Evolutionary conservation across 2,113 vertebrate species (phyloP), one percentile per base, ranked within the genome.

Genomic region (Hiodon tergisus): DNA sequence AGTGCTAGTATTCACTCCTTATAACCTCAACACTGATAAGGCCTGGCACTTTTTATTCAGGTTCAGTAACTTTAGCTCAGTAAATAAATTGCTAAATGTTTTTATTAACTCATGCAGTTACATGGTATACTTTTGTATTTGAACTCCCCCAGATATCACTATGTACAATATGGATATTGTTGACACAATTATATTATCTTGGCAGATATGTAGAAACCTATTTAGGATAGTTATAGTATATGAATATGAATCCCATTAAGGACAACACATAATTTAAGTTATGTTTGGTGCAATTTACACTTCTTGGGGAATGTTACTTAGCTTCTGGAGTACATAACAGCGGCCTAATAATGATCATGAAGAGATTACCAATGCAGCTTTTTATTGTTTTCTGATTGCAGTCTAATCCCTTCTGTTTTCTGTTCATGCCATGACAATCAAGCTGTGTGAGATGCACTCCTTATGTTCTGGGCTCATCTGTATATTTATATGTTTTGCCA

Each of bases 401-500:
- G 51, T 70, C 13, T 66, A 62, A 62, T 54, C 6, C 66, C 13
- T 76, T 52, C 50, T 47, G 17, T 2, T 71, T 75, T 78, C 46
- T 58, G 81, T 78, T 79, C 68, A 76, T 66, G 60, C 82, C 77
- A 77, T 81, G 81, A 84, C 81, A 81, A 85, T 85, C 82, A 83
- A 71, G 67, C 65, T 77, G 73, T 76, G 54, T 51, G 74, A 70
- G 51, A 76, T 75, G 58, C 68, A 51, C 68, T 77, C 55, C n/a
- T 71, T 62, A 71, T 77, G 11, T 83, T 71, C 13, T 70, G 67
- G 52, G 48, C n/a, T 6, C 60, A 16, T 16, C n/a, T 58, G 11
- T 62, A 4, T 17, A 55, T 63, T 76, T 72, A 70, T 69, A 73
- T 31, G 72, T 68, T 62, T 58, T 77, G 52, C 63, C 59, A 7